Conservation (phyloP, 2,113 vertebrate species). For the Erinaceus europaeus region DNA sequence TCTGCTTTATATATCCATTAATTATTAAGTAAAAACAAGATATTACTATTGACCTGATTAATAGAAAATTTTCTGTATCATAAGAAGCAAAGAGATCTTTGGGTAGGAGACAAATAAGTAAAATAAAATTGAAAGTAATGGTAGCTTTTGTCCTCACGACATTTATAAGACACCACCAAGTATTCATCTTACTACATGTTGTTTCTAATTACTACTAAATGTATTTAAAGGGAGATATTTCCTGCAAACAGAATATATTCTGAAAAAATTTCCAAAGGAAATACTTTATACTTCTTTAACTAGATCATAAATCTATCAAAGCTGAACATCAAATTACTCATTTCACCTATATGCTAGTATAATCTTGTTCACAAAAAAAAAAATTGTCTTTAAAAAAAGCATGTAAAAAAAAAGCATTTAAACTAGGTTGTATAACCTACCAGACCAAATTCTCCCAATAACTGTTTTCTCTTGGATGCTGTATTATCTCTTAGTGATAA, state of each 20-base stretch:
- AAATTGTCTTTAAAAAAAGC: background rate
- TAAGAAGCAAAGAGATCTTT: background rate
- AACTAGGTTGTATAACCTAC: background rate
- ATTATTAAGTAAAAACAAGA: background rate
- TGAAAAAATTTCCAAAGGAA: slow-evolving; percentile 18
- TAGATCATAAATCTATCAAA: background rate
- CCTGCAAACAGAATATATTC: background rate
- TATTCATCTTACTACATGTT: background rate
- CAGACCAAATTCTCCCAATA: background rate
- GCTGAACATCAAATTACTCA: background rate
- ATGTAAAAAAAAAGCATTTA: background rate
- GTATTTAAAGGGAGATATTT: background rate
- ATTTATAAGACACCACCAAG: background rate
- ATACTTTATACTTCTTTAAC: background rate
- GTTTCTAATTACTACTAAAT: background rate
- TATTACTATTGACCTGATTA: background rate
- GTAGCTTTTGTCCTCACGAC: background rate
- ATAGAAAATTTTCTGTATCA: background rate
- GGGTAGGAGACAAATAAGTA: background rate
- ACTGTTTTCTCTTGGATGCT: background rate
- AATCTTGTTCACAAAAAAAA: slow-evolving; percentile 28
- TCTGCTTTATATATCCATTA: background rate
- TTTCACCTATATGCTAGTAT: background rate
- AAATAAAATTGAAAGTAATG: background rate
- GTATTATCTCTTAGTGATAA: slow-evolving; percentile 41